phyloP scores from a whole-genome alignment of 2,797 vertebrate species.

The Setipinna tenuifilis region DNA sequence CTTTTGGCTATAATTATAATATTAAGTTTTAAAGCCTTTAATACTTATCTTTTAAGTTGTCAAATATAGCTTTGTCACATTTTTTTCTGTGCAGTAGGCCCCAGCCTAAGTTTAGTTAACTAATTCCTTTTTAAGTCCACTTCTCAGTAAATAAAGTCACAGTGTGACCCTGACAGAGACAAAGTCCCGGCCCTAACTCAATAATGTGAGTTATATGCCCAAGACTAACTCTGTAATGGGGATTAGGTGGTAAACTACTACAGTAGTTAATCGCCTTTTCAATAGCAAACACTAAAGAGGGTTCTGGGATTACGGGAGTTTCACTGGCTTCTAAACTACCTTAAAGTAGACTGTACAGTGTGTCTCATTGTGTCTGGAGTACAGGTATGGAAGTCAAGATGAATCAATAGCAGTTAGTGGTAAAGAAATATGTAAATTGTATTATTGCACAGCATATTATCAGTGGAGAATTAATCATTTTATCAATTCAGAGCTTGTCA shows the following conservation, averaged over 20 bases:
- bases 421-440: neutral
- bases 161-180: neutral
- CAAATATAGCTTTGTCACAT: neutral
- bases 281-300: neutral
- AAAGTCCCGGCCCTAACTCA: neutral
- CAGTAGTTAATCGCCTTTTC: slow-evolving; percentile 6
- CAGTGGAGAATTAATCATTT: neutral
- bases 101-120: neutral
- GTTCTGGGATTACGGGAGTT: neutral
- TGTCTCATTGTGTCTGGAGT: neutral
- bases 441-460: neutral
- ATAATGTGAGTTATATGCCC: slow-evolving; percentile 14
- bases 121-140: slow-evolving; percentile 2
- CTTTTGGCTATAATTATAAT: neutral
- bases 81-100: neutral
- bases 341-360: neutral
- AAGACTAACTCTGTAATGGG: neutral
- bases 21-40: neutral
- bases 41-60: neutral
- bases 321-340: neutral
- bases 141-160: neutral
- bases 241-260: slow-evolving; percentile 16
- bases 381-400: neutral
- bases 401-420: neutral
- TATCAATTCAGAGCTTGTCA: neutral